A percentile compares a stretch with the other conserved stretches of the same genome.
Evolutionary conservation across 2,888 invertebrate genomes (phyloP).

Genomic region (Eurois occulta): DNA sequence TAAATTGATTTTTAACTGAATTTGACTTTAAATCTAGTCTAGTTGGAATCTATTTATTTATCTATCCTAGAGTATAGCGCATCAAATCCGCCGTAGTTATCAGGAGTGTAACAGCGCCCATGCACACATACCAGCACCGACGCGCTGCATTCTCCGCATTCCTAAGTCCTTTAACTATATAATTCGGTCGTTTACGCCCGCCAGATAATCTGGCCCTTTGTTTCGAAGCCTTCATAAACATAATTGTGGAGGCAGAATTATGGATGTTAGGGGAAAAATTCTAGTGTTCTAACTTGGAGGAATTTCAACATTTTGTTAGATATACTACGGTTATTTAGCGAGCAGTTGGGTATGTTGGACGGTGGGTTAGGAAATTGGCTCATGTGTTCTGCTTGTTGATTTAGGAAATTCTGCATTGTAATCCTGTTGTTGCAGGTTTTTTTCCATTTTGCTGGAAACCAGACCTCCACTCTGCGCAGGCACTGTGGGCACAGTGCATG

Average conservation of each 20-base stretch:
- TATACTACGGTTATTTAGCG: slow-evolving; percentile 31
- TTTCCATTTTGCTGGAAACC: too few species aligned
- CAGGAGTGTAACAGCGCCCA: slow-evolving; percentile 44
- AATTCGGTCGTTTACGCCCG: slow-evolving; percentile 84
- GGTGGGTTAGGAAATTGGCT: slow-evolving; percentile 35
- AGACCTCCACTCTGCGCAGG: background rate
- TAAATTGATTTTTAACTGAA: background rate
- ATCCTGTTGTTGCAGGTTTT: too few species aligned
- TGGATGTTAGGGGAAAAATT: slow-evolving; percentile 73
- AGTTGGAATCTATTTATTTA: background rate
- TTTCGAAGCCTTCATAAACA: slow-evolving; percentile 84
- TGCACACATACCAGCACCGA: slow-evolving; percentile 68
- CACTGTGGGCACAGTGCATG: background rate
- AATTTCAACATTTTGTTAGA: slow-evolving; percentile 64
- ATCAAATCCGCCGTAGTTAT: slow-evolving; percentile 47
- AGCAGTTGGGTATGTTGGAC: slow-evolving; percentile 12
- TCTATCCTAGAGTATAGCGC: background rate
- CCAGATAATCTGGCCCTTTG: slow-evolving; percentile 85
- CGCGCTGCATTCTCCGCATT: slow-evolving; percentile 74
- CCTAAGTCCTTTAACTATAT: slow-evolving; percentile 81
- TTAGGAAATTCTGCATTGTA: too few species aligned
- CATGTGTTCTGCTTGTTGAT: slow-evolving; percentile 44
- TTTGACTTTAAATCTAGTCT: background rate
- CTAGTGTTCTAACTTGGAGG: slow-evolving; percentile 63
- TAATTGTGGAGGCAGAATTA: slow-evolving; percentile 77